phyloP scores from a whole-genome alignment of 2,113 vertebrate genomes.

The Corythornis madagascariensis region DNA sequence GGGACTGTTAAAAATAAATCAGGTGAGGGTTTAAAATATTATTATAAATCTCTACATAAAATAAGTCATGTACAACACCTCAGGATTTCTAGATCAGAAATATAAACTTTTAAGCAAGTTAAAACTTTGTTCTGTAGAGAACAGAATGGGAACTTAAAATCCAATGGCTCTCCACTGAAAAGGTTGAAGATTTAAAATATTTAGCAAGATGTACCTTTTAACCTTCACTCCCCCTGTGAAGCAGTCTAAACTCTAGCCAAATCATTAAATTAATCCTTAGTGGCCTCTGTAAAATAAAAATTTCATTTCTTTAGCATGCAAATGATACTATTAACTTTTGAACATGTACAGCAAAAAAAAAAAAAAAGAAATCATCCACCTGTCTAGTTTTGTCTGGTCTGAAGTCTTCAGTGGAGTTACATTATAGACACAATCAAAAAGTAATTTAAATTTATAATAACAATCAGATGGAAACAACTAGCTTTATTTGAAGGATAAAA shows the following conservation, averaged over 20 bases:
- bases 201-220: slow-evolving; percentile 77
- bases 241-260: slow-evolving; percentile 64
- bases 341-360: slow-evolving; percentile 56
- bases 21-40: slow-evolving; percentile 8
- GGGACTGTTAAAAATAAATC: slow-evolving; percentile 8
- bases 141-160: slow-evolving; percentile 15
- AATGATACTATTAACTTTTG: slow-evolving; percentile 63
- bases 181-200: slow-evolving; percentile 76
- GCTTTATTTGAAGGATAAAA: slow-evolving; percentile 9
- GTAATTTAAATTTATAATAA: slow-evolving; percentile 18
- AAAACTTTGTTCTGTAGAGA: neutral
- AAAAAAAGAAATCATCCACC: neutral
- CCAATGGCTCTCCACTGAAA: slow-evolving; percentile 32
- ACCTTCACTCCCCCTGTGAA: slow-evolving; percentile 67
- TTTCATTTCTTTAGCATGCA: slow-evolving; percentile 72
- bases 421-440: neutral
- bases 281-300: slow-evolving; percentile 68
- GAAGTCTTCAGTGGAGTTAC: slow-evolving; percentile 13
- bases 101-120: slow-evolving; percentile 40
- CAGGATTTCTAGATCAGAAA: slow-evolving; percentile 36
- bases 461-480: neutral
- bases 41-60: slow-evolving; percentile 20
- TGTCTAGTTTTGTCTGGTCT: slow-evolving; percentile 36
- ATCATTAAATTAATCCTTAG: slow-evolving; percentile 78
- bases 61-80: slow-evolving; percentile 11